These are phyloP conservation scores for Cataglyphis cursor DNA, from an alignment of 2,888 invertebrate genomes.

Conservation along the genomic window DNA sequence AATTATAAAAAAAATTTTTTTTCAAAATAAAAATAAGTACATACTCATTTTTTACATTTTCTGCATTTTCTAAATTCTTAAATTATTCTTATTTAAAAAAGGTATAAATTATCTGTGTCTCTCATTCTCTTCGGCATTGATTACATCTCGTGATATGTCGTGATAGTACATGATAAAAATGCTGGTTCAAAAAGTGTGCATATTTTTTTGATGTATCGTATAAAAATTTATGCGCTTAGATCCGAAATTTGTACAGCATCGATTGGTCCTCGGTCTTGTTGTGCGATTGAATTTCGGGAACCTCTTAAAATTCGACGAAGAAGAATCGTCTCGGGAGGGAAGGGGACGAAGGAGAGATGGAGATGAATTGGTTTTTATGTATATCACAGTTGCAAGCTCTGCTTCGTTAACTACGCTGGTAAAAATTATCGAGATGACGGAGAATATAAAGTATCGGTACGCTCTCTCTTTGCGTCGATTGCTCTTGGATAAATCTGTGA, in stretches of 20 bases:
- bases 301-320: constrained; percentile 51
- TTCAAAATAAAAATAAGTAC: constrained; percentile 8
- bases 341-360: constrained; percentile 17
- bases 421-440: constrained; percentile 69
- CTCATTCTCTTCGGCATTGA: not conserved
- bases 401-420: constrained; percentile 80
- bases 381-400: constrained; percentile 85
- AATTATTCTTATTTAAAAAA: constrained; percentile 13
- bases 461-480: constrained; percentile 46
- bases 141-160: constrained; percentile 35
- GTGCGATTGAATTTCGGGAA: constrained; percentile 29
- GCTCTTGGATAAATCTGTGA: not conserved
- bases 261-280: constrained; percentile 53
- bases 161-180: constrained; percentile 33
- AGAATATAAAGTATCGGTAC: constrained; percentile 66
- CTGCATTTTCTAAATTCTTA: constrained; percentile 3
- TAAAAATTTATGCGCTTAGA: constrained; percentile 5
- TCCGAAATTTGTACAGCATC: constrained; percentile 49
- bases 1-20: not conserved
- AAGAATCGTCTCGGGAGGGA: constrained; percentile 51
- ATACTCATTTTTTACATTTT: not conserved
- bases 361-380: constrained; percentile 72
- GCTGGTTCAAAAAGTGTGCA: not conserved
- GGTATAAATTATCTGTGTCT: constrained; percentile 6
- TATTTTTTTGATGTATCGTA: not conserved